Base-by-base conservation (phyloP, 2,797 vertebrate genomes). In the Rhynchonycteris naso region DNA sequence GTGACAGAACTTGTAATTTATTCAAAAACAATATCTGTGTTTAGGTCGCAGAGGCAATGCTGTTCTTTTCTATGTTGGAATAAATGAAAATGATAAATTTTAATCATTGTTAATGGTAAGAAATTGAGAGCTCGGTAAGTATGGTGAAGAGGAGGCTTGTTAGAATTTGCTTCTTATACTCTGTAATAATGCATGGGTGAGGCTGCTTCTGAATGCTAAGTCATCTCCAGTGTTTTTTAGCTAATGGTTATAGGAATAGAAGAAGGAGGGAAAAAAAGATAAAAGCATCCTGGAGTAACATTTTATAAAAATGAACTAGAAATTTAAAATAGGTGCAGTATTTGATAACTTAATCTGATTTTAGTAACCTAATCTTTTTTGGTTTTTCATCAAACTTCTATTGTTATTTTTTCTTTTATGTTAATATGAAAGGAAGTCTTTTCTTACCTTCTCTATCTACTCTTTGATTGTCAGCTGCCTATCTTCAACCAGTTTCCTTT, bases 401-500 rank as follows among this genome's bases (percentile, higher is more conserved):
- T 30, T 8, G 66, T 63, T 88, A 7, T 89, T 65, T 91, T 89
- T 58, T n/a, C 26, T 90, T 66, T 96, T 71, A 85, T 58, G 43
- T 85, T 96, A 0, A 72, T 94, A 30, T 30, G 12, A 83, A 94
- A 10, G 43, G 50, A 94, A 84, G 4, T 65, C 9, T 95, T 91
- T 86, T 90, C 5, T 13, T 71, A 35, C 22, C 5, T 58, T 56
- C 14, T 22, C 11, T 89, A 12, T 78, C 54, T 63, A 63, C 68
- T 58, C 58, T 91, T 96, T 52, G 69, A 14, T 96, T 72, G n/a
- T 96, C 85, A 61, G 2, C 90, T 97, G 80, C 90, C 61, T 78
- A 75, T 90, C 59, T 94, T 96, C 66, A 91, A 56, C 75, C 30
- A 75, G 16, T 92, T 97, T 91, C 1, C 94, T 97, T 94, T 95